Evolutionary conservation across 1,140 invertebrate species (phyloP).

Genomic region (Drosophila tsacasi): DNA sequence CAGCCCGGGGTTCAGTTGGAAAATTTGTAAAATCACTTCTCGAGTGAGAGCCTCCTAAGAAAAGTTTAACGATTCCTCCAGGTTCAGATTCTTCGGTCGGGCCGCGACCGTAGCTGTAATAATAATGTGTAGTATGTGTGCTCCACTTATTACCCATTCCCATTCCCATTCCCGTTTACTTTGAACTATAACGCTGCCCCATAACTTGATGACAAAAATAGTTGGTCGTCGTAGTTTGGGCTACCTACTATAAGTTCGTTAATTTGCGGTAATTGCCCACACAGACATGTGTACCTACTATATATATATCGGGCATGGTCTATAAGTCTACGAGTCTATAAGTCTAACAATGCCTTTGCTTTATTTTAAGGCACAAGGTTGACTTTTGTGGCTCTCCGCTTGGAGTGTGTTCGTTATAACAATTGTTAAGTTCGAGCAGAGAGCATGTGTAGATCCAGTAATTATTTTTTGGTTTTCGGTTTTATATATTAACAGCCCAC

Average conservation of each 20-base stretch:
- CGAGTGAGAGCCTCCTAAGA: conserved; percentile 38
- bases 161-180: conserved; percentile 17
- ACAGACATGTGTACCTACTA: conserved; percentile 1
- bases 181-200: conserved; percentile 68
- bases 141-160: conserved; percentile 42
- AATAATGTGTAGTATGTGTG: conserved; percentile 44
- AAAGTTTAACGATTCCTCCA: conserved; percentile 65
- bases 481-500: conserved; percentile 63
- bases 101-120: conserved; percentile 55
- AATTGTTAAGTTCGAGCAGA: conserved; percentile 66
- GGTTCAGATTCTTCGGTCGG: conserved; percentile 19
- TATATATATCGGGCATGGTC: conserved; percentile 45
- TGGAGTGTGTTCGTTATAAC: conserved; percentile 45
- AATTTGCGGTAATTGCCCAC: conserved; percentile 74
- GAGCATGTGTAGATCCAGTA: conserved; percentile 65
- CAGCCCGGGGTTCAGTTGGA: conserved; percentile 17
- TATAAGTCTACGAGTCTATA: conserved; percentile 24
- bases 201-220: conserved; percentile 65
- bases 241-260: conserved; percentile 54
- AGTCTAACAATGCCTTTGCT: conserved; percentile 71
- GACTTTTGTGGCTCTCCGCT: conserved; percentile 49
- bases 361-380: conserved; percentile 82
- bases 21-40: conserved; percentile 70
- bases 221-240: conserved; percentile 32
- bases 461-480: conserved; percentile 68